A percentile compares a stretch with the other conserved stretches of the same genome.
These are phyloP conservation scores for Cepaea nemoralis DNA, from an alignment of 1,140 invertebrate species.

Conservation along the genomic window DNA sequence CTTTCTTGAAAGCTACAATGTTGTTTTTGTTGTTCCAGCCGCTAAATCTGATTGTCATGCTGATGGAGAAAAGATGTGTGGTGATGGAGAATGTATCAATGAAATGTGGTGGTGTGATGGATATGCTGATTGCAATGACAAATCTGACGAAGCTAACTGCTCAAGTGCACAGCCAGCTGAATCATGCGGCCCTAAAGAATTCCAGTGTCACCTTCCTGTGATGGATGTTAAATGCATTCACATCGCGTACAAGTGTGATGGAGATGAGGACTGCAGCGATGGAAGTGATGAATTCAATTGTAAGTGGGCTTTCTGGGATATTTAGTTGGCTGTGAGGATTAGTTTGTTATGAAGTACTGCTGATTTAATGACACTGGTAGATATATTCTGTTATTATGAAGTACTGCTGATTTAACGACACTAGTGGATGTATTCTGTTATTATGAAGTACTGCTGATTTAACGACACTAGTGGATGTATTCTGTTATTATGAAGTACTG, in stretches of 20 bases:
- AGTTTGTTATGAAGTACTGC: neutral
- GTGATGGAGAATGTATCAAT: slow-evolving; percentile 83
- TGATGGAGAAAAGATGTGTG: slow-evolving; percentile 47
- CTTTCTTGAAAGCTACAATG: too few species aligned
- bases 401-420: too few species aligned
- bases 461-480: too few species aligned
- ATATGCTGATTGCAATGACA: slow-evolving; percentile 93
- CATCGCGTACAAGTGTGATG: slow-evolving; percentile 25
- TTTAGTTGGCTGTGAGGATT: neutral
- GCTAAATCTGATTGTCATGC: slow-evolving; percentile 45
- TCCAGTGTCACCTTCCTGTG: slow-evolving; percentile 10
- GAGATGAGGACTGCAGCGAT: slow-evolving; percentile 26
- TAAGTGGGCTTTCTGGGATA: slow-evolving; percentile 3
- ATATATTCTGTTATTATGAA: too few species aligned
- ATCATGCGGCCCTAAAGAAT: neutral
- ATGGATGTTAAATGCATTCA: slow-evolving; percentile 2
- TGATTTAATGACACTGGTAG: too few species aligned
- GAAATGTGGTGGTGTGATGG: slow-evolving; percentile 93
- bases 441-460: too few species aligned
- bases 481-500: too few species aligned
- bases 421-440: too few species aligned
- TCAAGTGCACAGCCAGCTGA: neutral
- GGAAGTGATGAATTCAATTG: slow-evolving; percentile 34
- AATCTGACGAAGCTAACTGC: slow-evolving; percentile 75
- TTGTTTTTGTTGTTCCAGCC: neutral